These are phyloP conservation scores for Squalus acanthias DNA, from an alignment of 2,797 vertebrate species.

Conservation along the genomic window DNA sequence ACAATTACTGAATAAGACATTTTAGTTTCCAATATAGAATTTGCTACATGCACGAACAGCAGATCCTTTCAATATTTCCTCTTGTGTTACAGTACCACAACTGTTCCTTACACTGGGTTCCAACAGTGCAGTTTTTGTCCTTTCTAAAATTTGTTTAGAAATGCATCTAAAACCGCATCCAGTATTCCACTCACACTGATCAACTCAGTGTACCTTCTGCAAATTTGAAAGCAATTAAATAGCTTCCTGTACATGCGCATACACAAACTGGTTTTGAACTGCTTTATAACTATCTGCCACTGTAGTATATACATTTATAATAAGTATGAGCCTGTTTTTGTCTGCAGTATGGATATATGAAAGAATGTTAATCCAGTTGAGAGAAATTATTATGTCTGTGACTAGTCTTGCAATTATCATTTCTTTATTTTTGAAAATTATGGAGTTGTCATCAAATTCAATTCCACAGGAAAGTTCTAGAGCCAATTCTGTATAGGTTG, in stretches of 20 bases:
- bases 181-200: background rate
- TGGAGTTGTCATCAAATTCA: background rate
- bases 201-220: background rate
- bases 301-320: background rate
- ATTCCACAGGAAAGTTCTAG: background rate
- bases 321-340: background rate
- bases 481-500: background rate
- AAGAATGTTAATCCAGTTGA: background rate
- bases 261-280: background rate
- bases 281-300: background rate
- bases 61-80: background rate
- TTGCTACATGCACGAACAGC: background rate
- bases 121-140: constrained; percentile 16
- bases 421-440: background rate
- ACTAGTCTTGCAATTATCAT: background rate
- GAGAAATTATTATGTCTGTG: background rate
- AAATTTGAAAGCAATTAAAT: constrained; percentile 1
- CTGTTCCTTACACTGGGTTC: background rate
- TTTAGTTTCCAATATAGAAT: background rate
- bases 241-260: background rate
- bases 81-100: background rate
- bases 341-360: background rate
- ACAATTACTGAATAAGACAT: background rate
- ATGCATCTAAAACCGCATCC: background rate
- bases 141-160: constrained; percentile 19